Evolutionary conservation across 2,113 vertebrate species (phyloP), one percentile per base, ranked within the genome.

Genomic region (Dinomys branickii): DNA sequence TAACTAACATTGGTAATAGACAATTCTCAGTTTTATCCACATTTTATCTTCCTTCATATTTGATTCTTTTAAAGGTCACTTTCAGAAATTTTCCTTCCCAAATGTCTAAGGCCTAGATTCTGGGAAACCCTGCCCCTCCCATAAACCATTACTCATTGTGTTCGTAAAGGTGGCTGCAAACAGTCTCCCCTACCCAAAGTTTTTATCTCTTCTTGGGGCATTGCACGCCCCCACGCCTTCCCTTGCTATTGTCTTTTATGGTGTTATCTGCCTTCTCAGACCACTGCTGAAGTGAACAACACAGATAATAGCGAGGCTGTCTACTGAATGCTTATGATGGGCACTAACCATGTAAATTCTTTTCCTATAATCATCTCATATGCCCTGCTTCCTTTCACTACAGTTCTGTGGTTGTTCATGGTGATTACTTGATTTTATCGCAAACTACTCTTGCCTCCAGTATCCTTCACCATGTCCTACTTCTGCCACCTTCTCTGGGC

Each of bases 41-140:
- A 87, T 56, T 35, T 89, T 88, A 95, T 67, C 65, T 92, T 95
- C 82, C 80, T 92, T 38, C 10, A 22, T 59, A 86, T 71, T 78
- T 86, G 59, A 85, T 52, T 35, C 13, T 73, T 38, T 41, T 59
- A 54, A 86, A 38, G 44, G 71, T 65, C n/a, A 14, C 7, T 85
- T 41, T 47, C 71, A 38, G 47, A 94, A 94, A 90, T 91, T 52
- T 82, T 82, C 61, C 19, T 63, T 85, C n/a, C 14, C 0, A 77
- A 58, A 71, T 22, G 28, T 8, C 88, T 59, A 90, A 63, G 38
- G 52, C 8, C 44, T 12, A 59, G 3, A 59, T 2, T 26, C 61
- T 90, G n/a, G 33, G 77, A 88, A 88, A 86, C 38, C 22, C 59
- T 90, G n/a, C 17, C 26, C 58, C 16, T 41, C 24, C 6, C 9